These are phyloP conservation scores for Lamproptera curius DNA, from an alignment of 2,888 invertebrate species.

Conservation along the genomic window DNA sequence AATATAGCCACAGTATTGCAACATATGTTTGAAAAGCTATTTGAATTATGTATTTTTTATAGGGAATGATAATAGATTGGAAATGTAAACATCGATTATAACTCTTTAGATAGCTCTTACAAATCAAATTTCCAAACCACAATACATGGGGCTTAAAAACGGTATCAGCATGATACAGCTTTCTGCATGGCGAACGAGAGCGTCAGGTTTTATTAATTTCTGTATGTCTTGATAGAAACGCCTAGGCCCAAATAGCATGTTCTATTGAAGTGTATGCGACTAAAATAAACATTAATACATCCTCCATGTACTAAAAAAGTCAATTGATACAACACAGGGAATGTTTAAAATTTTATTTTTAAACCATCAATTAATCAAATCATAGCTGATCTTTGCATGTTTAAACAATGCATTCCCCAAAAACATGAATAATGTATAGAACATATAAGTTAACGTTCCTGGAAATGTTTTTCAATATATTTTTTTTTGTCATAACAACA, in stretches of 20 bases:
- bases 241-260: conserved; percentile 74
- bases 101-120: conserved; percentile 6
- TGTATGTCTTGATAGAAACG: conserved; percentile 62
- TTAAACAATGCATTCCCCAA: conserved; percentile 59
- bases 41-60: conserved; percentile 1
- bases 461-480: conserved; percentile 30
- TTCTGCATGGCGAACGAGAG: conserved; percentile 74
- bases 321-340: conserved; percentile 46
- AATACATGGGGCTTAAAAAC: conserved; percentile 39
- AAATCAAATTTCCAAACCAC: conserved; percentile 19
- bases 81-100: background rate
- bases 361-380: conserved; percentile 44
- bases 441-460: conserved; percentile 20
- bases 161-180: conserved; percentile 74
- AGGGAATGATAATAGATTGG: conserved; percentile 1
- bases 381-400: conserved; percentile 70
- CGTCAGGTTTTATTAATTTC: conserved; percentile 69
- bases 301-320: conserved; percentile 32
- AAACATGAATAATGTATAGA: conserved; percentile 23
- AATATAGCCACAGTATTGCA: conserved; percentile 3
- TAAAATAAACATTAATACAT: conserved; percentile 33
- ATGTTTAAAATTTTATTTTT: conserved; percentile 38
- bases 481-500: conserved; percentile 10
- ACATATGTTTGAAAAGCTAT: background rate
- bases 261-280: conserved; percentile 55